Conservation (phyloP, 2,888 invertebrate species). For the Megastigmus dorsalis region DNA sequence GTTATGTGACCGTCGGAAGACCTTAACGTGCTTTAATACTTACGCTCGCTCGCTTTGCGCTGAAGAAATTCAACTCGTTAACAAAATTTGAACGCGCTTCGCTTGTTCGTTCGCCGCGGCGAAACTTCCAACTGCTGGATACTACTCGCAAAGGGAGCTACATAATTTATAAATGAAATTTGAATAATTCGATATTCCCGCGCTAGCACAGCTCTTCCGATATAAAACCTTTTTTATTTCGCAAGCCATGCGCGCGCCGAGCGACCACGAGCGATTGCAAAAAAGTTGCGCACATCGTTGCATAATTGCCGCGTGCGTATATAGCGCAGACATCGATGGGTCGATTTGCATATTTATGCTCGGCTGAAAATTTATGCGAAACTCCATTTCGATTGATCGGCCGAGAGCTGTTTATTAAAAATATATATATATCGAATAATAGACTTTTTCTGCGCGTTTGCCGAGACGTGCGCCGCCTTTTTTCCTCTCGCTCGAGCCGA, state of each 20-base stretch:
- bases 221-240: too few relatives aligned
- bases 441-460: conserved; percentile 39
- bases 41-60: conserved; percentile 46
- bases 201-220: too few relatives aligned
- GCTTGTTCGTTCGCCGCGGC: not conserved
- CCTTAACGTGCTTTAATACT: conserved; percentile 56
- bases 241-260: too few relatives aligned
- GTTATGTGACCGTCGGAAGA: conserved; percentile 57
- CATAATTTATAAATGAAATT: too few relatives aligned
- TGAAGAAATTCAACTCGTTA: conserved; percentile 29
- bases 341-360: conserved; percentile 46
- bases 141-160: too few relatives aligned
- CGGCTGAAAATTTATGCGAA: conserved; percentile 36
- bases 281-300: conserved; percentile 19
- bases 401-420: conserved; percentile 44
- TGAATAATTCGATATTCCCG: too few relatives aligned
- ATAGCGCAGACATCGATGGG: not conserved
- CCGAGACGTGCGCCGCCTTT: not conserved
- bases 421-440: conserved; percentile 43
- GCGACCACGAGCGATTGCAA: too few relatives aligned
- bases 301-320: conserved; percentile 36
- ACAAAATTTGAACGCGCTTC: not conserved
- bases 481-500: not conserved
- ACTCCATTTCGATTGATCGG: conserved; percentile 41
- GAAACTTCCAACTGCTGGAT: not conserved